phyloP scores from a whole-genome alignment of 2,797 vertebrate genomes.

The Lepidocolaptes lacrymiger region DNA sequence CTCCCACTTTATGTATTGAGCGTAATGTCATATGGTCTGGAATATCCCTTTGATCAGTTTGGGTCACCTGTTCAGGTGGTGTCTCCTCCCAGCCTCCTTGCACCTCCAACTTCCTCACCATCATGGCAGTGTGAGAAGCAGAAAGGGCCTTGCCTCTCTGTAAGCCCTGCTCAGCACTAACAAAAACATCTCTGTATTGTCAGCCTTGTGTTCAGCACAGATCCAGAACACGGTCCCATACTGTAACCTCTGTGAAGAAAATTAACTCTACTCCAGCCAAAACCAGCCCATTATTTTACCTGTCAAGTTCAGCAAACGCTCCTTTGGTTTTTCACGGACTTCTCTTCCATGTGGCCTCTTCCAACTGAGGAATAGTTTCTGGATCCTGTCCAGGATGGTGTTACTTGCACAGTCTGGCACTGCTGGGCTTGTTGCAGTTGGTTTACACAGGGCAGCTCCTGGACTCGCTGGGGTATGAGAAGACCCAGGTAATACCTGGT shows the following conservation, averaged over 20 bases:
- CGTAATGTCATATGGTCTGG: background rate
- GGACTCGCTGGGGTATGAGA: background rate
- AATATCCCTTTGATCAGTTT: background rate
- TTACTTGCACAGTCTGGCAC: background rate
- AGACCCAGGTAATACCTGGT: background rate
- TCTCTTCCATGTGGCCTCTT: background rate
- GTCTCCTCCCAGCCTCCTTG: background rate
- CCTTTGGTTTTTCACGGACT: background rate
- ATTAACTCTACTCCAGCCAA: background rate
- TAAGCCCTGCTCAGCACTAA: background rate
- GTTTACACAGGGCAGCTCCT: background rate
- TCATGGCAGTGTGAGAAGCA: background rate
- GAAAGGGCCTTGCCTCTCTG: background rate
- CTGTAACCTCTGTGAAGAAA: background rate
- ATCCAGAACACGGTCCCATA: background rate
- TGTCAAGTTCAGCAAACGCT: background rate
- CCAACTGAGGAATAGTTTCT: background rate
- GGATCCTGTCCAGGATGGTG: background rate
- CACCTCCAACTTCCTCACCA: background rate
- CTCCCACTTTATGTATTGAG: background rate
- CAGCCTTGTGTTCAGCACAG: background rate
- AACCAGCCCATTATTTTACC: background rate
- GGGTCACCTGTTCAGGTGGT: background rate
- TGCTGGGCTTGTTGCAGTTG: background rate
- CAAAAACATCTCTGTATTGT: background rate